These are phyloP conservation scores for Laticauda colubrina DNA, from an alignment of 2,113 vertebrate genomes.

Conservation along the genomic window DNA sequence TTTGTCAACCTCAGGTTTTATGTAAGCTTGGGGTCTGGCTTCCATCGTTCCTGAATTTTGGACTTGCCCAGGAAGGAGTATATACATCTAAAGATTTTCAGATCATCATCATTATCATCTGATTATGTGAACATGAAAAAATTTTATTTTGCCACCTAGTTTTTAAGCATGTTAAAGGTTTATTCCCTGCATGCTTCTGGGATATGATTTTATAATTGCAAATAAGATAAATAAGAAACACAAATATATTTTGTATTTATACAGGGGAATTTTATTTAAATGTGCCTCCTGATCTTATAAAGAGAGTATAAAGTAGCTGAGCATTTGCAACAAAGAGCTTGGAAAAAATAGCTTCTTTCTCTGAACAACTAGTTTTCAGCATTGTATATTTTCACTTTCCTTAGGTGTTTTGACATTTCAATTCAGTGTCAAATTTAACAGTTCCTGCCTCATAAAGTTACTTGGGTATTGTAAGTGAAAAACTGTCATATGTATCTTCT, in stretches of 20 bases:
- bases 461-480: constrained; percentile 21
- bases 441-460: constrained; percentile 12
- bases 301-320: neutral
- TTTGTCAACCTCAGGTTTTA: neutral
- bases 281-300: neutral
- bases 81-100: neutral
- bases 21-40: neutral
- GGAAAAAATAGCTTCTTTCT: neutral
- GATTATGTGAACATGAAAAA: neutral
- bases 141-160: neutral
- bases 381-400: constrained; percentile 8
- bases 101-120: neutral
- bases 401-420: constrained; percentile 19
- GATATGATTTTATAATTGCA: neutral
- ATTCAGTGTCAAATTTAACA: neutral
- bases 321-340: neutral
- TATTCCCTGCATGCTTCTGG: neutral
- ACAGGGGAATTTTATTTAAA: neutral
- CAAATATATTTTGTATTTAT: neutral
- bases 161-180: neutral
- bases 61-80: neutral
- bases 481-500: neutral
- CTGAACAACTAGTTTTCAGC: neutral
- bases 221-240: neutral
- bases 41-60: neutral